Conservation (phyloP, 2,113 vertebrate species). For the Lagenorhynchus albirostris region DNA sequence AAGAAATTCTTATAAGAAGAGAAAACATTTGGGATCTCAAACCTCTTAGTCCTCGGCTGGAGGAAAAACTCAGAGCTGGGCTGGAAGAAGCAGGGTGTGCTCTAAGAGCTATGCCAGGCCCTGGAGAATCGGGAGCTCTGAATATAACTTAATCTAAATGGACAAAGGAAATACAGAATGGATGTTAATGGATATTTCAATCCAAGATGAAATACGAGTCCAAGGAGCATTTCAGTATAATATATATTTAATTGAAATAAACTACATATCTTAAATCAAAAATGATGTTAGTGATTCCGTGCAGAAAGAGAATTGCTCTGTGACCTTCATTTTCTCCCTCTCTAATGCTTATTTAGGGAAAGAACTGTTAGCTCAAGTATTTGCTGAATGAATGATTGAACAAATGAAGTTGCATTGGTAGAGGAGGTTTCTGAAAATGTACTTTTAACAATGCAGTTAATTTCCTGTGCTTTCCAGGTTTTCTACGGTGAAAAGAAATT, state of each 20-base stretch:
- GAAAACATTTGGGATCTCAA: neutral
- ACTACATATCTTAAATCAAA: slow-evolving; percentile 67
- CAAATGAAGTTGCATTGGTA: neutral
- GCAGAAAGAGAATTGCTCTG: neutral
- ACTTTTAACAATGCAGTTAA: neutral
- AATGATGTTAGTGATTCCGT: slow-evolving; percentile 14
- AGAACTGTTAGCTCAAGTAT: neutral
- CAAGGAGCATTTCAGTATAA: slow-evolving; percentile 70
- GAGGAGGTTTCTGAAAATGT: neutral
- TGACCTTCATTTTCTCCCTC: neutral
- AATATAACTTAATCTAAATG: slow-evolving; percentile 62
- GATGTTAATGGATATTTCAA: slow-evolving; percentile 73
- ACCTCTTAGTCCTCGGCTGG: neutral
- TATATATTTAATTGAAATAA: slow-evolving; percentile 74
- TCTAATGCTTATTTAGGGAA: neutral
- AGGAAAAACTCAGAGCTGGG: slow-evolving; percentile 11
- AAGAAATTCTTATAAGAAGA: slow-evolving; percentile 22
- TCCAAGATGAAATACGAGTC: slow-evolving; percentile 68
- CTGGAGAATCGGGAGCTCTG: slow-evolving; percentile 29
- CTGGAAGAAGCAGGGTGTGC: neutral
- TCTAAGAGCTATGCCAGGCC: slow-evolving; percentile 50
- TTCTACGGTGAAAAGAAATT: neutral
- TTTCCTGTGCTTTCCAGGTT: slow-evolving; percentile 20
- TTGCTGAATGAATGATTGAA: neutral
- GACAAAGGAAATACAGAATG: slow-evolving; percentile 72